Conservation (phyloP, 2,888 invertebrate genomes). For the Drosophila anomalata region DNA sequence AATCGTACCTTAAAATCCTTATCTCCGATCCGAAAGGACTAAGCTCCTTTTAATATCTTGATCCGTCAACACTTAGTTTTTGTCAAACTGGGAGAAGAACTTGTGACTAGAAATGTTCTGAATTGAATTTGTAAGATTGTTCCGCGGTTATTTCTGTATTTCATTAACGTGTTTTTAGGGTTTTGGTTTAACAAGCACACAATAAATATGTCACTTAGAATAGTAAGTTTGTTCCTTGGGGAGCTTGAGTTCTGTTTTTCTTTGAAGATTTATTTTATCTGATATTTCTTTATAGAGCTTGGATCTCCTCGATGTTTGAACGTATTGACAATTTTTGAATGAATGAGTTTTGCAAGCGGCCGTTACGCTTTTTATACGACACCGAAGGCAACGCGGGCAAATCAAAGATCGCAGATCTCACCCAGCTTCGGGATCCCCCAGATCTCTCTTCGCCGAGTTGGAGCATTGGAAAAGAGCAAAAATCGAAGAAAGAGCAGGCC, state of each 20-base stretch:
- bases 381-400: slow-evolving; percentile 28
- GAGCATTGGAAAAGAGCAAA: slow-evolving; percentile 21
- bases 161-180: slow-evolving; percentile 81
- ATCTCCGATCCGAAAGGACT: slow-evolving; percentile 15
- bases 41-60: slow-evolving; percentile 22
- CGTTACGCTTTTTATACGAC: slow-evolving; percentile 70
- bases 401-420: slow-evolving; percentile 32
- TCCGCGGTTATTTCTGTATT: slow-evolving; percentile 84
- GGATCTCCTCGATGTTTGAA: slow-evolving; percentile 57
- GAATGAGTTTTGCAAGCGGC: slow-evolving; percentile 67
- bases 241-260: background rate
- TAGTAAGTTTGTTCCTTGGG: background rate
- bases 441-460: slow-evolving; percentile 27
- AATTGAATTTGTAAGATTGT: slow-evolving; percentile 84
- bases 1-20: slow-evolving; percentile 32
- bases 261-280: slow-evolving; percentile 4
- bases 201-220: slow-evolving; percentile 9
- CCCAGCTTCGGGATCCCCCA: slow-evolving; percentile 35
- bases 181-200: slow-evolving; percentile 10
- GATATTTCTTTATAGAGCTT: slow-evolving; percentile 8
- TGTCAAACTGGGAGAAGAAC: background rate
- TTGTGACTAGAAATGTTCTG: slow-evolving; percentile 81
- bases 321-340: slow-evolving; percentile 75
- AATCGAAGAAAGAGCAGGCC: slow-evolving; percentile 29
- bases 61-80: slow-evolving; percentile 3